Evolutionary conservation across 1,140 invertebrate species (phyloP).

Genomic region (Steinernema khuongi): DNA sequence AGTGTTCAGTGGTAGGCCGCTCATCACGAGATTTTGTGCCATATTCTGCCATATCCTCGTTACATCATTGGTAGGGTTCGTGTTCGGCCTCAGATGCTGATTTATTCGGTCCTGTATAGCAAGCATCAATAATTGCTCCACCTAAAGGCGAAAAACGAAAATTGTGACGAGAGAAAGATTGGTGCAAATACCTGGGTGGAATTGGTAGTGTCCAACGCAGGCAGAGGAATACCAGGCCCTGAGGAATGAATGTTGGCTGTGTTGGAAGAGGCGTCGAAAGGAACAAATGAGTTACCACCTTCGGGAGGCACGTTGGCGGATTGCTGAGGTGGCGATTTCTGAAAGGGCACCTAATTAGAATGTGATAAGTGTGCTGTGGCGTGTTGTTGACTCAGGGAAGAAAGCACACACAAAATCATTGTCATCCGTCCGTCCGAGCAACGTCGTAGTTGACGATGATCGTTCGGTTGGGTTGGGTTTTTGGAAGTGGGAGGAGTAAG

Average conservation of each 20-base stretch:
- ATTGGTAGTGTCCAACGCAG: neutral
- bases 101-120: slow-evolving; percentile 46
- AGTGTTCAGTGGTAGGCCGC: slow-evolving; percentile 17
- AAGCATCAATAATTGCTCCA: slow-evolving; percentile 44
- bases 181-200: slow-evolving; percentile 1
- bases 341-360: slow-evolving; percentile 3
- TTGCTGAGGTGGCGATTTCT: neutral
- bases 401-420: slow-evolving; percentile 13
- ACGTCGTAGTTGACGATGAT: too few relatives aligned
- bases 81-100: slow-evolving; percentile 31
- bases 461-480: slow-evolving; percentile 15
- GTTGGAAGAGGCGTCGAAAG: neutral
- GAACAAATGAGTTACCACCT: neutral
- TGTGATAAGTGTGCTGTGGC: slow-evolving; percentile 10
- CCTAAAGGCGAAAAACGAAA: neutral
- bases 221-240: neutral
- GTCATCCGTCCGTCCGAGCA: neutral
- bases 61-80: slow-evolving; percentile 5
- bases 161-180: neutral
- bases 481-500: neutral
- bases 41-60: slow-evolving; percentile 32
- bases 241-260: neutral
- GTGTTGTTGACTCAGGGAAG: slow-evolving; percentile 6
- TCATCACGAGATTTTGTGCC: slow-evolving; percentile 22
- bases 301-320: neutral